Base-by-base conservation (phyloP, 2,888 invertebrate genomes). In the Steinernema scapterisci region DNA sequence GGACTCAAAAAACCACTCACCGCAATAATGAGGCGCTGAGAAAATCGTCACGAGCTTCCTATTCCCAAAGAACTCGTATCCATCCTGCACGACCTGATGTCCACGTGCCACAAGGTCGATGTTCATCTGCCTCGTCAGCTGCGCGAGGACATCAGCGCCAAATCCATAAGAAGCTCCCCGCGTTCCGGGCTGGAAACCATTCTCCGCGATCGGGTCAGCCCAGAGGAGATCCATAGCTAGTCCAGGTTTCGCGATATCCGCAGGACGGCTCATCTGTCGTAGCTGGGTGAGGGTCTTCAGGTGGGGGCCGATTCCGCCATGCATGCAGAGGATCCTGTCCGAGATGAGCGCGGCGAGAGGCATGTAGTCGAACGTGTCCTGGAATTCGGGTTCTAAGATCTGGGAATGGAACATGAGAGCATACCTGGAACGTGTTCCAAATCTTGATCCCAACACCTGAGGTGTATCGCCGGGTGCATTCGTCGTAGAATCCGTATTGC, bases 1-100 rank as follows among this genome's bases (percentile, higher is more conserved):
- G 13, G 48, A 13, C 5, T 38, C 9, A 38, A 38, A 38, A 38
- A 38, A 38, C 38, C n/a, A 48, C 48, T 48, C 21, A 27, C 25
- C 83, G 74, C 83, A 84, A 73, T 84, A 84, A 73, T 83, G 81
- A 25, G 83, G 84, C 23, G 84, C 84, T n/a, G 84, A 84, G 44
- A 78, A 74, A 7, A 77, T 63, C 16, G 83, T 84, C 51, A 84
- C 84, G 7, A 82, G 76, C 51, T 80, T 78, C 7, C 82, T 73
- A 1, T 77, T 78, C 6, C 76, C 82, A 51, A 82, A 82, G 70
- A 82, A 81, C 63, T 83, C 81, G 51, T 82, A 82, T 13, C 81
- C 81, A 48, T 80, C 82, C 46, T 82, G 82, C 46, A 82, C 82
- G 6, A 82, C 82, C 73, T 84, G 84, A 76, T 84, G 84, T 25